Conservation (phyloP, 2,113 vertebrate genomes). For the Cyanoliseus patagonus region DNA sequence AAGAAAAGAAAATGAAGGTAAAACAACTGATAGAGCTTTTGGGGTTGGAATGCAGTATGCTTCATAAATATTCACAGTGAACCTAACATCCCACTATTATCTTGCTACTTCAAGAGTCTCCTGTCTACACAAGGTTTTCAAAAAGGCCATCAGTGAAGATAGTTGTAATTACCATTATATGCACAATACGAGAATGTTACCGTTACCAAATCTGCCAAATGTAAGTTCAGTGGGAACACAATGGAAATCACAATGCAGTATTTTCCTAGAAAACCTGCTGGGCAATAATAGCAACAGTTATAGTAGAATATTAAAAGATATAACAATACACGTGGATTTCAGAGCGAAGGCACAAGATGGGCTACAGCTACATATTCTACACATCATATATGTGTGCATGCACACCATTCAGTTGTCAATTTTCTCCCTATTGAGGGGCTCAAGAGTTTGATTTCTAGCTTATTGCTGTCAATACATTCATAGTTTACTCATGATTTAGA, state of each 20-base stretch:
- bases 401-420: background rate
- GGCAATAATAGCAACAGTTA: background rate
- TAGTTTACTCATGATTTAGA: slow-evolving; percentile 64
- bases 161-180: background rate
- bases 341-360: background rate
- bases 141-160: background rate
- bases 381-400: background rate
- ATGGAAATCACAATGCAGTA: background rate
- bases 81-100: background rate
- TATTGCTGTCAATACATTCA: slow-evolving; percentile 71
- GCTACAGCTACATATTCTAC: background rate
- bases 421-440: background rate
- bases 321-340: background rate
- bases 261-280: slow-evolving; percentile 1
- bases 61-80: background rate
- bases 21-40: background rate
- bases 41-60: background rate
- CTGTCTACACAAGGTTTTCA: background rate
- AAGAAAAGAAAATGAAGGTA: background rate
- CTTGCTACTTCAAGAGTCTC: background rate
- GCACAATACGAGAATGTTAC: background rate
- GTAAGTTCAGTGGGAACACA: background rate
- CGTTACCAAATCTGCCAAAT: background rate
- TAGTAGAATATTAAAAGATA: background rate
- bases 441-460: slow-evolving; percentile 60